Evolutionary conservation across 1,140 invertebrate genomes (phyloP).

Genomic region (Cepaea nemoralis): DNA sequence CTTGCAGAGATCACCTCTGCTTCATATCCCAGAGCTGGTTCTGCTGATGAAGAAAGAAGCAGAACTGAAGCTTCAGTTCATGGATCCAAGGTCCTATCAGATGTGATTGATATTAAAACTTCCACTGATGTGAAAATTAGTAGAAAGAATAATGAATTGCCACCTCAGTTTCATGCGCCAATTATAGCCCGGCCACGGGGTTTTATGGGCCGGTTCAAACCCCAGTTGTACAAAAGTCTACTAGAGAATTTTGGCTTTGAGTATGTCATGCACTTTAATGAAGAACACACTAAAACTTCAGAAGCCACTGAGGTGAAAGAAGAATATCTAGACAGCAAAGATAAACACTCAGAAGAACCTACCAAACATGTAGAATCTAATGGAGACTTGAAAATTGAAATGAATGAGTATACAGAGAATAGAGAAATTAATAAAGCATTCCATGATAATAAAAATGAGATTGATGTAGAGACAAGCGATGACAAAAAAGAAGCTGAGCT

Average conservation of each 20-base stretch:
- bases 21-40: no score
- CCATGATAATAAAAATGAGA: slow-evolving; percentile 49
- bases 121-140: neutral
- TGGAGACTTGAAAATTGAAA: no score
- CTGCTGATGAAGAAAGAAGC: neutral
- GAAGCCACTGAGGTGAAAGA: slow-evolving; percentile 47
- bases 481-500: slow-evolving; percentile 64
- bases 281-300: slow-evolving; percentile 78
- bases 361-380: slow-evolving; percentile 40
- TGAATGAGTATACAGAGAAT: slow-evolving; percentile 56
- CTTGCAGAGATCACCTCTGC: neutral
- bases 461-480: slow-evolving; percentile 50
- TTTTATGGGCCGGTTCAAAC: slow-evolving; percentile 71
- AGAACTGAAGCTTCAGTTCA: neutral
- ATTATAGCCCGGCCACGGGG: slow-evolving; percentile 75
- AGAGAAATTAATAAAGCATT: slow-evolving; percentile 42
- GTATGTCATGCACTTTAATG: slow-evolving; percentile 95
- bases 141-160: slow-evolving; percentile 7
- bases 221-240: slow-evolving; percentile 90
- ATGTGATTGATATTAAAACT: neutral
- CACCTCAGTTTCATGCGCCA: slow-evolving; percentile 35
- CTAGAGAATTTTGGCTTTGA: slow-evolving; percentile 94
- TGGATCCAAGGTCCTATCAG: neutral
- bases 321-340: slow-evolving; percentile 49
- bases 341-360: slow-evolving; percentile 45